A percentile compares a stretch with the other conserved stretches of the same genome.
Conservation (phyloP, 2,888 invertebrate genomes). For the Drosophila multiciliata region DNA sequence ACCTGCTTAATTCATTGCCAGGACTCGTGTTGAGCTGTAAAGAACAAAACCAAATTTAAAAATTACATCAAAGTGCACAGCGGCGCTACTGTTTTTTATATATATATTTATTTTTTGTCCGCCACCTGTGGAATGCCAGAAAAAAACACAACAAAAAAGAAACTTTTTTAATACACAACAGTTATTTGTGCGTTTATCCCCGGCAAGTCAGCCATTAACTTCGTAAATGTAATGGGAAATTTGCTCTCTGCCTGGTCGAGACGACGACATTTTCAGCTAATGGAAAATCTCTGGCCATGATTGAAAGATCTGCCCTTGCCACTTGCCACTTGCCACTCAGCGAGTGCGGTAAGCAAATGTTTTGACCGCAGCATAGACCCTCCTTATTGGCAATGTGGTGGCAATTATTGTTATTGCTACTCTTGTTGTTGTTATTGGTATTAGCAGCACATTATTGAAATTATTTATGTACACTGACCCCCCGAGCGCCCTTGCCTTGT, state of each 20-base stretch:
- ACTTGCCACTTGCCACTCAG: not conserved
- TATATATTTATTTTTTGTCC: not conserved
- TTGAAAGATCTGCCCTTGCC: slow-evolving; percentile 47
- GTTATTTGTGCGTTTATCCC: slow-evolving; percentile 21
- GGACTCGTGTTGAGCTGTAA: slow-evolving; percentile 14
- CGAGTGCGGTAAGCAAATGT: slow-evolving; percentile 35
- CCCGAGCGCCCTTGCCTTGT: slow-evolving; percentile 11
- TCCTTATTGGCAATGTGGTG: slow-evolving; percentile 32
- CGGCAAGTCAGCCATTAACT: slow-evolving; percentile 31
- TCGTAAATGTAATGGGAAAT: slow-evolving; percentile 56
- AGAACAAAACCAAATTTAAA: slow-evolving; percentile 22
- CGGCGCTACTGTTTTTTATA: not conserved
- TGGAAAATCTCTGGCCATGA: slow-evolving; percentile 51
- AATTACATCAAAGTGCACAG: slow-evolving; percentile 26
- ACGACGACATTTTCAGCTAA: slow-evolving; percentile 36
- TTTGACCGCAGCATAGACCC: slow-evolving; percentile 52
- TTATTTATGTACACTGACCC: slow-evolving; percentile 53
- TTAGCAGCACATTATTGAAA: slow-evolving; percentile 76
- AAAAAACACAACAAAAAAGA: slow-evolving; percentile 9
- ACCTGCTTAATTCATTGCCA: slow-evolving; percentile 34
- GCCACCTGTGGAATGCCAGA: slow-evolving; percentile 18
- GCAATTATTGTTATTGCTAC: slow-evolving; percentile 37
- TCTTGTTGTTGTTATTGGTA: slow-evolving; percentile 40
- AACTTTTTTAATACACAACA: slow-evolving; percentile 66
- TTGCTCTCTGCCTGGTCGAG: slow-evolving; percentile 22